A percentile compares a stretch with the other conserved stretches of the same genome.
Evolutionary conservation across 2,797 vertebrate genomes (phyloP).

Genomic region (Amazona finschi): DNA sequence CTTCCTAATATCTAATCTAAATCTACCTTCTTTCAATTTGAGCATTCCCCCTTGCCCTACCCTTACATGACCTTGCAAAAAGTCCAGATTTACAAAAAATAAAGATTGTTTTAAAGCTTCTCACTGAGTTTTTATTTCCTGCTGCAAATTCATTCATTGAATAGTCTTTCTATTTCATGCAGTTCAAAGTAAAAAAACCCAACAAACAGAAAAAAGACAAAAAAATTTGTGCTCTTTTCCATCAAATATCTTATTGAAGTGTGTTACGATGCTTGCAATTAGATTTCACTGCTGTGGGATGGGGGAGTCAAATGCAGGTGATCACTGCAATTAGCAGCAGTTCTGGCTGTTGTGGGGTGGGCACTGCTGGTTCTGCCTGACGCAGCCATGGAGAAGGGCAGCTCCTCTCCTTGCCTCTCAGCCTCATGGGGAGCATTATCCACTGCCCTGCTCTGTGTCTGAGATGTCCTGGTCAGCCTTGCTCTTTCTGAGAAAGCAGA

Average conservation of each 20-base stretch:
- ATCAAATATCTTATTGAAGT: background rate
- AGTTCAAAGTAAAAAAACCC: background rate
- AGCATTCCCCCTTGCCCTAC: background rate
- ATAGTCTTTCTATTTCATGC: background rate
- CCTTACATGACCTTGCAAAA: background rate
- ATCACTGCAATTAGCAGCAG: rapidly evolving
- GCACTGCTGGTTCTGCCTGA: rapidly evolving
- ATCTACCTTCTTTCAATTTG: background rate
- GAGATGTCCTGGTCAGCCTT: background rate
- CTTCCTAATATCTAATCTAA: background rate
- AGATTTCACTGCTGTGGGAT: background rate
- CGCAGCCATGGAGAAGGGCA: rapidly evolving
- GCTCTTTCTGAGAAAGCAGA: background rate
- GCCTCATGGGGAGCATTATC: background rate
- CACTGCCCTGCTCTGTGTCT: rapidly evolving
- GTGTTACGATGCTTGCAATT: background rate
- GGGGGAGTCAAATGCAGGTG: background rate
- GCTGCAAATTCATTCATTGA: background rate
- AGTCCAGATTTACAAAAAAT: background rate
- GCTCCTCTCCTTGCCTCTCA: background rate
- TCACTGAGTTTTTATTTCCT: background rate
- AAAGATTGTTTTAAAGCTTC: background rate
- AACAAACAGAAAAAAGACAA: background rate
- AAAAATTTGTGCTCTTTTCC: background rate
- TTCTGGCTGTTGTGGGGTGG: background rate